These are phyloP conservation scores for Triplophysa siluroides DNA, from an alignment of 2,113 vertebrate genomes.

Conservation along the genomic window DNA sequence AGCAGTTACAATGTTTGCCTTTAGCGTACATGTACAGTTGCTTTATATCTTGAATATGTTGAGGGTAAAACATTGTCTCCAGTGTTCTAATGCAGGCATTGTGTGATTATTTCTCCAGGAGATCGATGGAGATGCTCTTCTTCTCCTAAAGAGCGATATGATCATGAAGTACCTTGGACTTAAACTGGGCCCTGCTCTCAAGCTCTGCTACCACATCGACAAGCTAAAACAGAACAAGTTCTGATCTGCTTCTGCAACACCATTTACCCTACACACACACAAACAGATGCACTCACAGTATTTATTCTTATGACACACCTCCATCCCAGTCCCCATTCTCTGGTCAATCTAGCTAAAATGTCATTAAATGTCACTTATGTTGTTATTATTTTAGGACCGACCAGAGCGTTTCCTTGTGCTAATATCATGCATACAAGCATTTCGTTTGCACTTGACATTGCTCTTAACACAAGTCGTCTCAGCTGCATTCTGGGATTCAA, in stretches of 20 bases:
- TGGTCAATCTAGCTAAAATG: not conserved
- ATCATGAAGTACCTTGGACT: conserved; percentile 98
- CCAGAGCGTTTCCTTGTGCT: conserved; percentile 13
- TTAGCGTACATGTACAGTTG: too few relatives aligned
- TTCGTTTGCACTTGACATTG: not conserved
- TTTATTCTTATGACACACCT: not conserved
- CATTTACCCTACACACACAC: not conserved
- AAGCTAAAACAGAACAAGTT: conserved; percentile 90
- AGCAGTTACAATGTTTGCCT: too few relatives aligned
- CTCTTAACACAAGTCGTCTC: not conserved
- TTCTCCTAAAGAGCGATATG: conserved; percentile 95
- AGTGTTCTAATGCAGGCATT: conserved; percentile 23
- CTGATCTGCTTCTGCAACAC: conserved; percentile 65
- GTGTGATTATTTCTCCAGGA: conserved; percentile 74
- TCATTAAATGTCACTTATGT: conserved; percentile 4
- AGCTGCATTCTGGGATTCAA: conserved; percentile 21
- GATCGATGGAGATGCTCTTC: conserved; percentile 91
- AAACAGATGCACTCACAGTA: conserved; percentile 13
- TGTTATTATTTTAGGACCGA: not conserved
- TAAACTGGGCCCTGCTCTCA: conserved; percentile 92
- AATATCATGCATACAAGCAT: conserved; percentile 9
- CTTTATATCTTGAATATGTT: not conserved
- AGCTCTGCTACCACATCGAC: conserved; percentile 97
- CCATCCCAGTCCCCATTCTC: not conserved
- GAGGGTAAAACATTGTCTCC: not conserved